These are phyloP conservation scores for Parotocinclus haroldoi DNA, from an alignment of 2,797 vertebrate species.

Conservation along the genomic window DNA sequence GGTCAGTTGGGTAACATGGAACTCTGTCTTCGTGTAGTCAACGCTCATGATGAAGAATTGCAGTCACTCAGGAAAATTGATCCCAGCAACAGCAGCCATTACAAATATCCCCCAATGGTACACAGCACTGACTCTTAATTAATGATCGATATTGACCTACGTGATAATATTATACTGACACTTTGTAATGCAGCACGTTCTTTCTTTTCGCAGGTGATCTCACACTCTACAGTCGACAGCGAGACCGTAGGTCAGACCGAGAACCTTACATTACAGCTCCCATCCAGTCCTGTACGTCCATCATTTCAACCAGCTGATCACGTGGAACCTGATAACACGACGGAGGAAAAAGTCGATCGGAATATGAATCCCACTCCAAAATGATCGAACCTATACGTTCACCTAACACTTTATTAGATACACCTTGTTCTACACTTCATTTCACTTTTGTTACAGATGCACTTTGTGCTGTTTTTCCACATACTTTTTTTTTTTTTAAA, in stretches of 20 bases:
- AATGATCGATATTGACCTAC: no score
- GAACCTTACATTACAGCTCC: background rate
- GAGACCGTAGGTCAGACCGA: slow-evolving; percentile 5
- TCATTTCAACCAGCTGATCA: slow-evolving; percentile 42
- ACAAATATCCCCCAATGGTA: slow-evolving; percentile 67
- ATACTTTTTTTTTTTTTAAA: no score
- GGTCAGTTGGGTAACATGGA: slow-evolving; percentile 68
- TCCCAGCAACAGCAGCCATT: slow-evolving; percentile 55
- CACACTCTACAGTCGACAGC: background rate
- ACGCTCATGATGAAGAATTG: slow-evolving; percentile 65
- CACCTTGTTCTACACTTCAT: no score
- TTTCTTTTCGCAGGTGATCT: slow-evolving; percentile 53
- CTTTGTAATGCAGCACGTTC: no score
- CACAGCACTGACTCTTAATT: slow-evolving; percentile 13
- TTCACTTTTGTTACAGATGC: no score
- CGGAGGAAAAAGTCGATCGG: background rate
- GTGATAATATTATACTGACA: no score
- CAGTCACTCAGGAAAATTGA: slow-evolving; percentile 63
- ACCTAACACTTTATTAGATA: no score
- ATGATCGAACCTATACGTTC: background rate
- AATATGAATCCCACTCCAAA: background rate
- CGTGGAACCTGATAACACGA: slow-evolving; percentile 59
- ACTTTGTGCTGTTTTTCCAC: no score
- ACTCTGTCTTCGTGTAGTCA: slow-evolving; percentile 71
- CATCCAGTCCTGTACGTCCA: slow-evolving; percentile 20